phyloP scores from a whole-genome alignment of 2,797 vertebrate genomes.

The Gambusia yucatana region DNA sequence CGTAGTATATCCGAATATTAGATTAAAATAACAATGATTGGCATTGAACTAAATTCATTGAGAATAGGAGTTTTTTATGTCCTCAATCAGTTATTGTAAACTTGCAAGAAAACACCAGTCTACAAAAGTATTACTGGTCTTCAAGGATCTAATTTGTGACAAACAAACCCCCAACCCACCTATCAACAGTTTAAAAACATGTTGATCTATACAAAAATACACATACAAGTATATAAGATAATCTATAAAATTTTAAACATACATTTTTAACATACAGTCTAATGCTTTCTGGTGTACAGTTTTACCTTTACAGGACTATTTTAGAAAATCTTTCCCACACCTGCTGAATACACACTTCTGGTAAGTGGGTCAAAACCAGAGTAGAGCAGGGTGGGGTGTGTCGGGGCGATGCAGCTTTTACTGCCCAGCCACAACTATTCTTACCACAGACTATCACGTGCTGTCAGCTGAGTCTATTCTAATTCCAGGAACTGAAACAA shows the following conservation, averaged over 20 bases:
- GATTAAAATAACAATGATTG: not conserved
- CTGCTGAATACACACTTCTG: constrained; percentile 72
- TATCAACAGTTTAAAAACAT: not conserved
- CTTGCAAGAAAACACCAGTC: not conserved
- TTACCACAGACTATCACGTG: constrained; percentile 65
- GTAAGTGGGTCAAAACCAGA: constrained; percentile 77
- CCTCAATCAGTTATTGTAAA: not conserved
- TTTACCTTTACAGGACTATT: constrained; percentile 58
- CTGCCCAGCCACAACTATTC: constrained; percentile 78
- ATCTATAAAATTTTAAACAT: not conserved
- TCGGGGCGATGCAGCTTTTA: constrained; percentile 66
- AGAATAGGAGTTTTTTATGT: not conserved
- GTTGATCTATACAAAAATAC: not conserved
- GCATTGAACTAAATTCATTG: not conserved
- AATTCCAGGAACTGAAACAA: constrained; percentile 58
- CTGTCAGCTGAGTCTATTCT: constrained; percentile 63
- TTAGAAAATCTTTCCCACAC: constrained; percentile 62
- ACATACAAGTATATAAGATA: not conserved
- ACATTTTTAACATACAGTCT: not conserved
- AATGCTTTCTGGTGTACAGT: constrained; percentile 8
- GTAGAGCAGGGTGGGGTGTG: constrained; percentile 38
- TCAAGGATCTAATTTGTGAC: not conserved
- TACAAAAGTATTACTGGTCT: not conserved
- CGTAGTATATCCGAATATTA: not conserved
- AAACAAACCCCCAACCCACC: not conserved